Base-by-base conservation (phyloP, 1,140 invertebrate species). In the Riptortus pedestris region DNA sequence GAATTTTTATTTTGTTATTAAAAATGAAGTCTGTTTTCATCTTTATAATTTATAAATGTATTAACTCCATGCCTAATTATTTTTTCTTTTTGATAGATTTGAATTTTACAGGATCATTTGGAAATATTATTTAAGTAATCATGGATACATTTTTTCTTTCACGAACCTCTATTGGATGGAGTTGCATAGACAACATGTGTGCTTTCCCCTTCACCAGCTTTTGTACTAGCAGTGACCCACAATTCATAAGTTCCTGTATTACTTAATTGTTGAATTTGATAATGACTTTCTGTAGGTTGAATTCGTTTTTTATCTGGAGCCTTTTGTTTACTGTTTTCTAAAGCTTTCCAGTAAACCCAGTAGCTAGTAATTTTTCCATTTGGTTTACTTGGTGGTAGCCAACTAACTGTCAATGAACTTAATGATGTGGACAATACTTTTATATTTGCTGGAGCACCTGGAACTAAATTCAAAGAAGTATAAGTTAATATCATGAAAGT, bases 161-260 rank as follows among this genome's bases (percentile, higher is more conserved):
- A 38, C 31, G 27, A 4, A 64, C 63, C 63, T 68, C 65, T 67
- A 0, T 18, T 45, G 9, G 57, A 45, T 28, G 63, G 63, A n/a
- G 33, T 65, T 11, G 55, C 57, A 29, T 57, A 65, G 7, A 65
- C 57, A 3, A 51, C 27, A 29, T 47, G 31, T 12, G 82, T 85
- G 66, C 83, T 79, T 16, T 78, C 80, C 0, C 88, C 89, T 75
- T 92, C 90, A 0, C 90, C 90, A 0, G 86, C 79, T 7, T 80
- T 78, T 0, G 88, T 92, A 5, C 85, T 85, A 0, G 89, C 89
- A 0, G 87, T 87, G 22, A 91, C 86, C 88, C 89, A 93, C 74
- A 91, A 88, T 38, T 75, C 73, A 64, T 79, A 80, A 27, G 73
- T 71, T 18, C 74, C 71, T 55, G 74, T 69, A 28, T 71, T 68